These are phyloP conservation scores for Sebastes vulpes DNA, from an alignment of 2,797 vertebrate genomes.

Conservation along the genomic window DNA sequence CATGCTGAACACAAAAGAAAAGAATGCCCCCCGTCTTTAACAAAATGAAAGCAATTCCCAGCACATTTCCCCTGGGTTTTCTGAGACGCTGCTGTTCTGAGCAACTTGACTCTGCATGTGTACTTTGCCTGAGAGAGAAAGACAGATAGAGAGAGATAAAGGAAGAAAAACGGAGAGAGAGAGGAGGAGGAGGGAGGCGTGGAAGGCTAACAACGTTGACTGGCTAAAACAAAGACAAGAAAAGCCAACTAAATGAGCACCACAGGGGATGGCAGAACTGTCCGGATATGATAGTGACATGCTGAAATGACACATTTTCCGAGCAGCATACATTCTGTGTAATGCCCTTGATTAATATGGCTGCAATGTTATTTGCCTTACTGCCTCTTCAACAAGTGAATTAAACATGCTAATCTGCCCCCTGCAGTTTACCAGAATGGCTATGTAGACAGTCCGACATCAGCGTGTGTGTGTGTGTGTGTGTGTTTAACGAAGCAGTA, in stretches of 20 bases:
- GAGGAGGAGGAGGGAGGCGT: too few species aligned
- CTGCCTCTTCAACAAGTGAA: slow-evolving; percentile 67
- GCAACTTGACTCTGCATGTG: slow-evolving; percentile 59
- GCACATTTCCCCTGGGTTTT: slow-evolving; percentile 64
- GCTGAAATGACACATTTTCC: slow-evolving; percentile 47
- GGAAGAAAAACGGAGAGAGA: background rate
- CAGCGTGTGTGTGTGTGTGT: slow-evolving; percentile 8
- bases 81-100: slow-evolving; percentile 51
- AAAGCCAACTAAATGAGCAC: slow-evolving; percentile 52
- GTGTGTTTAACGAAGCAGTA: slow-evolving; percentile 46
- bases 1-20: slow-evolving; percentile 60
- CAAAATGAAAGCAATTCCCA: slow-evolving; percentile 71
- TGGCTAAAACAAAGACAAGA: slow-evolving; percentile 54
- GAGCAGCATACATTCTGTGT: background rate
- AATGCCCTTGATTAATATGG: slow-evolving; percentile 44
- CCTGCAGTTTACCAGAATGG: slow-evolving; percentile 56
- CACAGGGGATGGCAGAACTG: slow-evolving; percentile 36
- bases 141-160: background rate
- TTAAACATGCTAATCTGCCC: slow-evolving; percentile 72
- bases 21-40: slow-evolving; percentile 61
- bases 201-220: slow-evolving; percentile 17
- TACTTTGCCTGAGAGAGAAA: slow-evolving; percentile 41
- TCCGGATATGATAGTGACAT: slow-evolving; percentile 17
- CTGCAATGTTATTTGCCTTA: slow-evolving; percentile 22
- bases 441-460: slow-evolving; percentile 38